Evolutionary conservation across 2,797 vertebrate genomes (phyloP).

Genomic region (Aselliscus stoliczkanus): DNA sequence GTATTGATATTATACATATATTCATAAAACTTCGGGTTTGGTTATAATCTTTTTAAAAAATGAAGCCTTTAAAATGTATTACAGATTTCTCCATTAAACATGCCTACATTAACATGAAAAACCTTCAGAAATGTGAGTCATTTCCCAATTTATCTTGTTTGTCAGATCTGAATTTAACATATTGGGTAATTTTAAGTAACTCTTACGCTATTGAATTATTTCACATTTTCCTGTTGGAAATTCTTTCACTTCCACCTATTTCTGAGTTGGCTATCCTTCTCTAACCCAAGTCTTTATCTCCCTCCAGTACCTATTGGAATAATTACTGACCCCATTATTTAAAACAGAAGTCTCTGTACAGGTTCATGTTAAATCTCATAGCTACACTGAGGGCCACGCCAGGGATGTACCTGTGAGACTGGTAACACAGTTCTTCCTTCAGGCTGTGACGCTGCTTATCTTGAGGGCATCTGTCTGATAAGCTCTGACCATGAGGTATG

Average conservation of each 20-base stretch:
- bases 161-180: not conserved
- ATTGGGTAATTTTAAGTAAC: not conserved
- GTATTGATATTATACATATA: not conserved
- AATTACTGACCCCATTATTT: not conserved
- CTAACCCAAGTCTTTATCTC: not conserved
- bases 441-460: not conserved
- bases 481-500: not conserved
- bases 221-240: not conserved
- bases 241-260: not conserved
- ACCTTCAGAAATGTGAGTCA: not conserved
- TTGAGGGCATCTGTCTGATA: not conserved
- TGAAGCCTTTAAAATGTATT: not conserved
- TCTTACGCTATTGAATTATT: not conserved
- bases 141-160: not conserved
- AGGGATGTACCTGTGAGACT: not conserved
- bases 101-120: not conserved
- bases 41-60: not conserved
- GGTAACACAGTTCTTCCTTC: no score
- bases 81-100: not conserved
- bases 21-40: not conserved
- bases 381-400: not conserved
- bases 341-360: not conserved
- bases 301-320: not conserved
- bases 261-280: not conserved
- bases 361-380: not conserved